Conservation (phyloP, 2,888 invertebrate species). For the Lymantria monacha region DNA sequence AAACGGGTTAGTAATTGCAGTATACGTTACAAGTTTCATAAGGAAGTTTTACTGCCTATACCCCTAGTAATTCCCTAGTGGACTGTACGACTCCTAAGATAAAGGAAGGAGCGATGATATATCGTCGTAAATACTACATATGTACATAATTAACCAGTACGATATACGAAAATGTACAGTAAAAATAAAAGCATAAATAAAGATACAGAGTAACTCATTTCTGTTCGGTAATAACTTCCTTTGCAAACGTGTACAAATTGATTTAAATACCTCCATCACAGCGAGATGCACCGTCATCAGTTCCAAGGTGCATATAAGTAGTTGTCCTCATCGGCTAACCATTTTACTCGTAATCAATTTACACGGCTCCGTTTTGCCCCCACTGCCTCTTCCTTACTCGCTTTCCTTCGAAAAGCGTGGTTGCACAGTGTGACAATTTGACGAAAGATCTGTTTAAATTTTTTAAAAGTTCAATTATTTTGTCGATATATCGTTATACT, state of each 20-base stretch:
- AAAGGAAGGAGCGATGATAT: no score
- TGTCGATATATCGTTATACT: no score
- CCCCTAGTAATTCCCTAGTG: no score
- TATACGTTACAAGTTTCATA: no score
- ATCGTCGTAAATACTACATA: no score
- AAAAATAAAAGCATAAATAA: no score
- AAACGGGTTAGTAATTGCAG: no score
- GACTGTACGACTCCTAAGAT: no score
- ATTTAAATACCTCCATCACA: conserved; percentile 39
- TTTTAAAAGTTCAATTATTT: no score
- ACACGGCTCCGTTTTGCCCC: conserved; percentile 48
- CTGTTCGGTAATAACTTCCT: conserved; percentile 37
- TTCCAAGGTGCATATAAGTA: conserved; percentile 69
- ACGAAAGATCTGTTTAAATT: conserved; percentile 1
- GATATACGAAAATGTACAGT: no score
- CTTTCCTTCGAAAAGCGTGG: conserved; percentile 32
- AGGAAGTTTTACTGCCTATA: no score
- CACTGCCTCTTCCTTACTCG: conserved; percentile 37
- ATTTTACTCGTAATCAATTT: conserved; percentile 75
- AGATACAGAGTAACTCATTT: conserved; percentile 32
- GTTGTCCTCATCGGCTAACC: conserved; percentile 58
- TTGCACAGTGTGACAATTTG: conserved; percentile 19
- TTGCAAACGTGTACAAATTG: conserved; percentile 57
- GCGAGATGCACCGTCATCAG: conserved; percentile 1
- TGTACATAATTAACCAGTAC: no score